Conservation (phyloP, 2,113 vertebrate genomes). For the Corydoras sp. region DNA sequence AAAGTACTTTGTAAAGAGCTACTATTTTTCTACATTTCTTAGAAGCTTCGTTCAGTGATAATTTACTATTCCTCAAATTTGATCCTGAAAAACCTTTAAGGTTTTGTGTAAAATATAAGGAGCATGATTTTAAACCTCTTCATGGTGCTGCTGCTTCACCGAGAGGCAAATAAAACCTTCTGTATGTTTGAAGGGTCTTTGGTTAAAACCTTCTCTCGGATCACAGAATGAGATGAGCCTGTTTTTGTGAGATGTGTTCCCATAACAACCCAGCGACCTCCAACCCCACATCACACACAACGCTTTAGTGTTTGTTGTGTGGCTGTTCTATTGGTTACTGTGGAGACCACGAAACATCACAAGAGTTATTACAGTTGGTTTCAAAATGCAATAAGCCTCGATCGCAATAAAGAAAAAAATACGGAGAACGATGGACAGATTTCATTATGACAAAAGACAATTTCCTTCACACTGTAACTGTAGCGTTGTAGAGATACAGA, state of each 20-base stretch:
- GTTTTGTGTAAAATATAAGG: too few relatives aligned
- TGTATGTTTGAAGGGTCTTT: background rate
- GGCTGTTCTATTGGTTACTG: conserved; percentile 46
- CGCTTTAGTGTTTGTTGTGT: conserved; percentile 54
- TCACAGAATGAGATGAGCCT: conserved; percentile 45
- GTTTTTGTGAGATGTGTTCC: conserved; percentile 52
- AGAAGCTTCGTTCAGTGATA: too few relatives aligned
- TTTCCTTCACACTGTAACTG: too few relatives aligned
- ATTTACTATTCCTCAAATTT: too few relatives aligned
- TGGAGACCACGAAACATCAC: conserved; percentile 38
- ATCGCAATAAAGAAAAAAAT: background rate
- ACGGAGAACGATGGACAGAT: too few relatives aligned
- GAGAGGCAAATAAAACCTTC: background rate
- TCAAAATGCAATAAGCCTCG: conserved; percentile 21
- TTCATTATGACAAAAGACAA: too few relatives aligned
- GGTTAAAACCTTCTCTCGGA: conserved; percentile 37
- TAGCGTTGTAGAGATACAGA: too few relatives aligned
- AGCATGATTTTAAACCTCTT: background rate
- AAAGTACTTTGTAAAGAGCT: too few relatives aligned
- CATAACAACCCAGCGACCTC: conserved; percentile 55
- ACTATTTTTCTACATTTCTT: too few relatives aligned
- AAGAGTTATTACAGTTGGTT: conserved; percentile 31
- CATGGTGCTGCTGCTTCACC: background rate
- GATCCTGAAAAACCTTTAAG: too few relatives aligned
- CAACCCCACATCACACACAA: conserved; percentile 47